Conservation (phyloP, 2,113 vertebrate genomes). For the human region DNA sequence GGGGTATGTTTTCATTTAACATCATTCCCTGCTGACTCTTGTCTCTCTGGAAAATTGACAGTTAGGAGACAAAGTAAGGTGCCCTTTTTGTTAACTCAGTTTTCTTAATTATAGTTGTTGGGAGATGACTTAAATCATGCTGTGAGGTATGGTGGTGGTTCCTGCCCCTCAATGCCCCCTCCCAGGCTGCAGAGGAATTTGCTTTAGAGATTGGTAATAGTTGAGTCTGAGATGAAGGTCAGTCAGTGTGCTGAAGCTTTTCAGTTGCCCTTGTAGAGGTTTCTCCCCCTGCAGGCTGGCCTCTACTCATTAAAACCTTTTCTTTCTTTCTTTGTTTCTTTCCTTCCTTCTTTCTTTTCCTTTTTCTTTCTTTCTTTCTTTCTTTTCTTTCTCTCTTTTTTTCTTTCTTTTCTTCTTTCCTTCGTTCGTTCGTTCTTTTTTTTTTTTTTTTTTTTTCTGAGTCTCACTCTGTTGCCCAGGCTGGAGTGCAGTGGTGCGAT, state of each 20-base stretch:
- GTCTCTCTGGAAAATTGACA: conserved; percentile 55
- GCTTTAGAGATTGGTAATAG: neutral
- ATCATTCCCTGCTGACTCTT: conserved; percentile 56
- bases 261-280: neutral
- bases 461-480: too few relatives aligned
- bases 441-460: neutral
- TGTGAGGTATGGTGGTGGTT: conserved; percentile 46
- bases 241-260: neutral
- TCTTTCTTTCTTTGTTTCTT: neutral
- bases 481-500: too few relatives aligned
- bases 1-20: conserved; percentile 33
- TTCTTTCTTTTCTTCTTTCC: neutral
- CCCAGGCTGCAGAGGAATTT: conserved; percentile 42
- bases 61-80: conserved; percentile 31
- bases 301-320: conserved; percentile 20
- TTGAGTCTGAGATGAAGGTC: conserved; percentile 14
- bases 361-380: too few relatives aligned
- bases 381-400: too few relatives aligned
- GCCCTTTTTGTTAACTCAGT: conserved; percentile 36
- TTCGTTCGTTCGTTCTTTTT: too few relatives aligned
- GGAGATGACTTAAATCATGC: conserved; percentile 46
- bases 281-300: neutral
- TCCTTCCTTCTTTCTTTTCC: too few relatives aligned
- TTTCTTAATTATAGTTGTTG: conserved; percentile 73
- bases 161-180: neutral